A percentile compares a stretch with the other conserved stretches of the same genome.
phyloP scores from a whole-genome alignment of 2,797 vertebrate genomes.

The Centropyge bicolor region DNA sequence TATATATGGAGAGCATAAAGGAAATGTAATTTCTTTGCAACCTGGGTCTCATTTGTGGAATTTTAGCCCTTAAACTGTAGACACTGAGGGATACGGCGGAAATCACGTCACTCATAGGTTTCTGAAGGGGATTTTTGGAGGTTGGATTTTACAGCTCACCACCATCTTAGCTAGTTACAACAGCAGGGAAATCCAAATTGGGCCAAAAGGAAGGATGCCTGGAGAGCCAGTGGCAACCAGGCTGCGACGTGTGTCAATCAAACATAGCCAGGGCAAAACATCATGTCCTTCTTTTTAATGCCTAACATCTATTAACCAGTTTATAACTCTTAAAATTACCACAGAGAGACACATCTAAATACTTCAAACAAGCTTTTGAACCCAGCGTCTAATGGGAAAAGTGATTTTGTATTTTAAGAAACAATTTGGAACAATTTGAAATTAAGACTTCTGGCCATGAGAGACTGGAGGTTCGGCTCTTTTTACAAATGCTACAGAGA shows the following conservation, averaged over 20 bases:
- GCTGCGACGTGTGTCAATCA: neutral
- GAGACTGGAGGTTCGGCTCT: no score
- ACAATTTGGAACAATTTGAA: neutral
- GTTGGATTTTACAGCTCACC: constrained; percentile 15
- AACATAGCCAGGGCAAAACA: neutral
- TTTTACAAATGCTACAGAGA: no score
- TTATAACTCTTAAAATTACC: neutral
- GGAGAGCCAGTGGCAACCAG: neutral
- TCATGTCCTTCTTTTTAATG: neutral
- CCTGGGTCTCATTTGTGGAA: constrained; percentile 31
- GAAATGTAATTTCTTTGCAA: constrained; percentile 11
- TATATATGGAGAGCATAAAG: constrained; percentile 7
- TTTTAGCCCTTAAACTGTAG: constrained; percentile 27
- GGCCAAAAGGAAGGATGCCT: neutral
- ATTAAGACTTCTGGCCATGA: no score
- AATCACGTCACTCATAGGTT: constrained; percentile 27
- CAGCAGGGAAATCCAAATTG: neutral
- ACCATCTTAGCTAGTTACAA: neutral
- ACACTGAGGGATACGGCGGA: neutral
- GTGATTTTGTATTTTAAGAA: neutral
- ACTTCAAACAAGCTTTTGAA: neutral
- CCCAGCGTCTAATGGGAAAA: no score
- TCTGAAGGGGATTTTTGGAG: neutral
- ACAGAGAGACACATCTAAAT: neutral
- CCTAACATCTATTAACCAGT: neutral